phyloP scores from a whole-genome alignment of 2,888 invertebrate genomes.

The Trissolcus brochymenae region DNA sequence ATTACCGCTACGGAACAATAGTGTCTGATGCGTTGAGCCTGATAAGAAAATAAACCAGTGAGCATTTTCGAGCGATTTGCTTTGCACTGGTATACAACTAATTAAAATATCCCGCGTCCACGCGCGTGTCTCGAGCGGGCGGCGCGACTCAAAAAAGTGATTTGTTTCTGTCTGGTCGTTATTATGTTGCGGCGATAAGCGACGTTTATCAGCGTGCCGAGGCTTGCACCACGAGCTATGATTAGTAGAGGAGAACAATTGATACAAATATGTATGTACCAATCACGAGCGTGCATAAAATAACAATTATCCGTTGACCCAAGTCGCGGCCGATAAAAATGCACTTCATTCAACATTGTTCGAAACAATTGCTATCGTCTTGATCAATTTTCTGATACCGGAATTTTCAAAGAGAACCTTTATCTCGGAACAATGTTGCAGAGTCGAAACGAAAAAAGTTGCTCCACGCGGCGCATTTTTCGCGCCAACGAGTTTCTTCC shows the following conservation, averaged over 20 bases:
- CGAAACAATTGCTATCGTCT: constrained; percentile 35
- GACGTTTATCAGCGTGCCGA: constrained; percentile 21
- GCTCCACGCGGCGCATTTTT: not conserved
- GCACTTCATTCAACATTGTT: constrained; percentile 35
- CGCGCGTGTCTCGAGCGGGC: not conserved
- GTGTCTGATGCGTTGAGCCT: constrained; percentile 13
- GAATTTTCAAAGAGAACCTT: constrained; percentile 38
- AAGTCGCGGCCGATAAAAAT: constrained; percentile 28
- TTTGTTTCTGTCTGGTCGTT: constrained; percentile 26
- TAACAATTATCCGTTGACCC: constrained; percentile 45
- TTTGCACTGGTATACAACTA: constrained; percentile 37
- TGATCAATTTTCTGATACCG: constrained; percentile 47
- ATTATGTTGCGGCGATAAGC: constrained; percentile 11
- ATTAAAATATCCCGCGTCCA: constrained; percentile 44
- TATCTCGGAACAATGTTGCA: constrained; percentile 28
- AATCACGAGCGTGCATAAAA: constrained; percentile 46
- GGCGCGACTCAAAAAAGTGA: constrained; percentile 7
- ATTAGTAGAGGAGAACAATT: constrained; percentile 48
- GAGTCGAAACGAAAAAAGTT: constrained; percentile 4
- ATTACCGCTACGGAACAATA: constrained; percentile 18
- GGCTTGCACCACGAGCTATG: constrained; percentile 32
- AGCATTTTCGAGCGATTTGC: constrained; percentile 19
- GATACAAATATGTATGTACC: constrained; percentile 49
- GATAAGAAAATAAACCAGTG: too few relatives aligned
- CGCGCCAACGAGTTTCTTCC: not conserved